Evolutionary conservation across 2,888 invertebrate species (phyloP), one percentile per base, ranked within the genome.

Genomic region (Polymixis flavicincta): DNA sequence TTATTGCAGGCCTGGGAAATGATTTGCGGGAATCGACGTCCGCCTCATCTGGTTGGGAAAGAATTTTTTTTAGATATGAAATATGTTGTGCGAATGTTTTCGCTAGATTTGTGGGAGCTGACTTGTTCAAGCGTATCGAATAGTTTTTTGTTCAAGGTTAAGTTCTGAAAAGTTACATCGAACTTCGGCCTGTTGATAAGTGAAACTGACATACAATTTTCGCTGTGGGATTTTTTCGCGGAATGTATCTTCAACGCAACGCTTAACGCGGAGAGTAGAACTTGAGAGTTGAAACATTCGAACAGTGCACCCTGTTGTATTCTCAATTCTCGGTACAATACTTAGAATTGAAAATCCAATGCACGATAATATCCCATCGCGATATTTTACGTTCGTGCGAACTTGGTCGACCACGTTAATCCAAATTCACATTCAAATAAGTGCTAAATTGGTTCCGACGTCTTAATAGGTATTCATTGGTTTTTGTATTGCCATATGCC

Each of bases 1-100:
- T 88, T 87, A 84, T 86, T 87, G 78, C 78, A 80, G 84, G 84
- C 73, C 72, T 80, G 78, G 71, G 78, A 74, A 86, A 84, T 82
- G 77, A 86, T 87, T 86, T 82, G 86, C 71, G 72, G 78, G 87
- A 72, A 85, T 80, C 71, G 75, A 74, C 68, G 76, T 82, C 85
- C 82, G 85, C 82, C 54, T 82, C 82, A 76, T 85, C 76, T 78
- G 78, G 74, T 25, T 54, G 22, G 54, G 72, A 81, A 71, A 80
- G 66, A 74, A 74, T 71, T 64, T 76, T 76, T 76, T 85, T 76
- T 57, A 65, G 72, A 68, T 81, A 81, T 83, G 73, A 81, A 80
- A 77, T 82, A 70, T 81, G 50, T 81, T 73, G 69, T 70, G 71
- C 32, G 50, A 64, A 84, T 72, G 54, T 69, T 67, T 74, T 80